Base-by-base conservation (phyloP, 2,113 vertebrate species). In the Hippoglossus stenolepis region DNA sequence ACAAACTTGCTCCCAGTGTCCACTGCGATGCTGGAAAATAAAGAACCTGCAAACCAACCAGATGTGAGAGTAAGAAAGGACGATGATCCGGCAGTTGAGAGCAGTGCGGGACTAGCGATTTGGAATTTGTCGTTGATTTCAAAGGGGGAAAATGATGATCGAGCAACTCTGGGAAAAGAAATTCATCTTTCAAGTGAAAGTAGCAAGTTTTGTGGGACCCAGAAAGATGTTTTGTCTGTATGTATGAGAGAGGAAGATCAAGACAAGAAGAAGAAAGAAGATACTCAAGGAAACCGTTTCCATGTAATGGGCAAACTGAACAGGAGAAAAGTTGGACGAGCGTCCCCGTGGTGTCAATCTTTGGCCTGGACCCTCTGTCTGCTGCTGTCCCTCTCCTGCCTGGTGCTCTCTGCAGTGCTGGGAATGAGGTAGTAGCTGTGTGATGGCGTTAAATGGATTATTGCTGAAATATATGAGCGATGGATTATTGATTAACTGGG, bases 371-470 rank as follows among this genome's bases (percentile, higher is more conserved):
- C 21, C 4, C 4, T 95, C 2, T 96, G 95, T 77, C 61, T 92
- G 38, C 62, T 83, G 13, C 8, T 91, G 26, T 88, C 85, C 24
- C 0, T 94, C n/a, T 77, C 31, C 76, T 94, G 90, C 65, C 69
- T 91, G 14, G 11, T 76, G 24, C 65, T 93, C 23, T 92, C 93
- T 57, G 89, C 73, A 15, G 3, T 86, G 20, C 80, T 96, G 59
- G 95, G 96, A 80, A 85, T 88, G 49, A 95, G 94, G 96, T 96
- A 90, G 56, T 21, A 86, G 45, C 26, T 15, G 5, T 65, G 5
- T 45, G 26, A 61, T 17, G 18, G 5, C 3, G 18, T 26, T 31
- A 13, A 18, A 54, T 26, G 11, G 9, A 62, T 56, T 5, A 62
- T 38, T 70, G 28, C 38, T 12, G 7, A 40, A 11, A 47, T 5